Evolutionary conservation across 2,113 vertebrate species (phyloP).

Genomic region (Eurypyga helias): DNA sequence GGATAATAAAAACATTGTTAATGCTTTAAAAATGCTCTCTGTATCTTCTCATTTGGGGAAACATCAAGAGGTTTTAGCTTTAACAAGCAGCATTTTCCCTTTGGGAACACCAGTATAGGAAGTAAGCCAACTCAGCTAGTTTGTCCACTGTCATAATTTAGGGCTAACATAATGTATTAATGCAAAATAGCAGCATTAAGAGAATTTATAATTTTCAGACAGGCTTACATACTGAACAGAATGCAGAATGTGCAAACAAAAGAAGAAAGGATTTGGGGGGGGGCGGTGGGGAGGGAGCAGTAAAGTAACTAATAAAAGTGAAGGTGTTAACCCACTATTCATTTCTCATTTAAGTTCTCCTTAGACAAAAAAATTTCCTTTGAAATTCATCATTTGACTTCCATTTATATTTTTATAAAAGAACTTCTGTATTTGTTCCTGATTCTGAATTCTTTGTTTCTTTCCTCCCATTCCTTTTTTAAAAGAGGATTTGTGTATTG

Average conservation of each 20-base stretch:
- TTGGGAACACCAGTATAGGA: neutral
- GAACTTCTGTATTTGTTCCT: neutral
- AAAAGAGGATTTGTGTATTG: neutral
- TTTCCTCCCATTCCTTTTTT: neutral
- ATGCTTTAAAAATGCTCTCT: neutral
- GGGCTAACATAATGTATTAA: neutral
- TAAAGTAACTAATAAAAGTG: neutral
- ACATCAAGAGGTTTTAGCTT: slow-evolving; percentile 30
- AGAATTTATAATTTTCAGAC: slow-evolving; percentile 39
- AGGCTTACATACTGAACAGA: neutral
- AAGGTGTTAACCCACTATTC: slow-evolving; percentile 12
- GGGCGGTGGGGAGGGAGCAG: too few relatives aligned
- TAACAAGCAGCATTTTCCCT: slow-evolving; percentile 34
- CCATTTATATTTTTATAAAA: slow-evolving; percentile 2
- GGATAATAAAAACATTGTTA: slow-evolving; percentile 5
- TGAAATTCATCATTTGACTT: slow-evolving; percentile 17
- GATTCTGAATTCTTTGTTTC: neutral
- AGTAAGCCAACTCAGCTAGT: slow-evolving; percentile 37
- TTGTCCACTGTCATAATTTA: slow-evolving; percentile 9
- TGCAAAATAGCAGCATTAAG: slow-evolving; percentile 2
- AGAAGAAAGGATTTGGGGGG: neutral
- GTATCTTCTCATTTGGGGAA: neutral
- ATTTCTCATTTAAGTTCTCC: slow-evolving; percentile 30
- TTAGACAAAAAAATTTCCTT: slow-evolving; percentile 5
- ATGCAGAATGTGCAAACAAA: neutral